phyloP scores from a whole-genome alignment of 2,797 vertebrate genomes.

The Threskiornis aethiopicus region DNA sequence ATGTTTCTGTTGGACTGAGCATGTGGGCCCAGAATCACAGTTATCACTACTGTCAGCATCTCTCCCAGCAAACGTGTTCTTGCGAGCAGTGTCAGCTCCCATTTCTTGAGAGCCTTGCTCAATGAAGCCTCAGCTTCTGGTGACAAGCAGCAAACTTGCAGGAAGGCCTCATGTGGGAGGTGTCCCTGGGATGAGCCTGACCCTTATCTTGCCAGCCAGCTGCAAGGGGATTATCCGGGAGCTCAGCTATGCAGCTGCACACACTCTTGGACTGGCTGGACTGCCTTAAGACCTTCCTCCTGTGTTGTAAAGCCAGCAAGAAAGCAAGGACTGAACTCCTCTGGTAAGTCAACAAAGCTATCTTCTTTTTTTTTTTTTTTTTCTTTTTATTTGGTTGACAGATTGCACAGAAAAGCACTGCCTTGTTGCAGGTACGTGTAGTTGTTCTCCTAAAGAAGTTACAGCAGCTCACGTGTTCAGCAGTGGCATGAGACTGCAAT shows the following conservation, averaged over 20 bases:
- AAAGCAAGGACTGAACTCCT: not conserved
- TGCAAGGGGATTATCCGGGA: not conserved
- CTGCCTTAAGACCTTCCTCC: not conserved
- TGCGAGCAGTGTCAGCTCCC: not conserved
- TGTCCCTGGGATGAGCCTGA: not conserved
- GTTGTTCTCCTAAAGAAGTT: not conserved
- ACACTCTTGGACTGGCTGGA: not conserved
- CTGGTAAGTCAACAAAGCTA: conserved; percentile 28
- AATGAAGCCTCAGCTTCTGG: not conserved
- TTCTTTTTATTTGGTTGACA: not conserved
- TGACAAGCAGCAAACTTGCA: not conserved
- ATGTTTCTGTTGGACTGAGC: not conserved
- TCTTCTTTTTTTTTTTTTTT: not conserved
- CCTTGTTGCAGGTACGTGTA: not conserved
- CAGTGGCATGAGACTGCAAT: not conserved
- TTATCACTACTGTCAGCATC: not conserved
- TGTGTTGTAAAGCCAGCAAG: not conserved
- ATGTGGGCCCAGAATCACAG: not conserved
- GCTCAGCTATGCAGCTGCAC: not conserved
- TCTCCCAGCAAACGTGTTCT: not conserved
- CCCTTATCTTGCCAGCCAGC: conserved; percentile 63
- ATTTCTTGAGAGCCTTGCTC: not conserved
- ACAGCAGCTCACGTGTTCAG: not conserved
- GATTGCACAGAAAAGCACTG: not conserved
- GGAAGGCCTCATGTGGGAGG: conserved; percentile 9